These are phyloP conservation scores for Epinotia demarniana DNA, from an alignment of 2,888 invertebrate genomes.

Conservation along the genomic window DNA sequence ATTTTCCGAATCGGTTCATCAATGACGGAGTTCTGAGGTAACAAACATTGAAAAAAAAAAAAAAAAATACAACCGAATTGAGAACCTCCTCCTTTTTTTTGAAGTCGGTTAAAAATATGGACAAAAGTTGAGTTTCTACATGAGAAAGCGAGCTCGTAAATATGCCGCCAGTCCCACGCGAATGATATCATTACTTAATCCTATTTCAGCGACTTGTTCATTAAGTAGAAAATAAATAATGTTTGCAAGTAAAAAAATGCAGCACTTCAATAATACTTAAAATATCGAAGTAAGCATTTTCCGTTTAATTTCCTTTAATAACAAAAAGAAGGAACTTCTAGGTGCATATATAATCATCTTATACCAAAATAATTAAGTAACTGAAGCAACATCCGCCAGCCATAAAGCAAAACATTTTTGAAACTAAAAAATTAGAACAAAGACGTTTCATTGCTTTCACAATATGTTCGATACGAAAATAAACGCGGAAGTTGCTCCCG, in stretches of 20 bases:
- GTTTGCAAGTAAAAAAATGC: no score
- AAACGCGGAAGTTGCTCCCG: constrained; percentile 49
- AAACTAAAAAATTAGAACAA: constrained; percentile 47
- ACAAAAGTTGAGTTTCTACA: constrained; percentile 1
- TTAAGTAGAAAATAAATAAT: not conserved
- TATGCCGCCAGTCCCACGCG: constrained; percentile 28
- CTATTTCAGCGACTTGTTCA: not conserved
- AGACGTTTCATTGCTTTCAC: constrained; percentile 56
- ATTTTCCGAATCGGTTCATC: no score
- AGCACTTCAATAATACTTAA: no score
- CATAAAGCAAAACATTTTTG: constrained; percentile 45
- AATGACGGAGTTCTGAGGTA: no score
- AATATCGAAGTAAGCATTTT: no score
- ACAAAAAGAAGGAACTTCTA: not conserved
- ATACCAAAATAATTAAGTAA: not conserved
- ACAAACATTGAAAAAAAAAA: no score
- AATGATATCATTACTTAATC: constrained; percentile 29
- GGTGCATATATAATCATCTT: no score
- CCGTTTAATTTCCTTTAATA: no score
- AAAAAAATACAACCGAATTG: no score
- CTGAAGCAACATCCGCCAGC: constrained; percentile 18
- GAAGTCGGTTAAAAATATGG: no score
- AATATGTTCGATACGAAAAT: constrained; percentile 60
- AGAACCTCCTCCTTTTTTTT: no score
- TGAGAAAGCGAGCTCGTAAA: constrained; percentile 37